phyloP scores from a whole-genome alignment of 2,797 vertebrate species.

The Hypotaenidia philippensis region DNA sequence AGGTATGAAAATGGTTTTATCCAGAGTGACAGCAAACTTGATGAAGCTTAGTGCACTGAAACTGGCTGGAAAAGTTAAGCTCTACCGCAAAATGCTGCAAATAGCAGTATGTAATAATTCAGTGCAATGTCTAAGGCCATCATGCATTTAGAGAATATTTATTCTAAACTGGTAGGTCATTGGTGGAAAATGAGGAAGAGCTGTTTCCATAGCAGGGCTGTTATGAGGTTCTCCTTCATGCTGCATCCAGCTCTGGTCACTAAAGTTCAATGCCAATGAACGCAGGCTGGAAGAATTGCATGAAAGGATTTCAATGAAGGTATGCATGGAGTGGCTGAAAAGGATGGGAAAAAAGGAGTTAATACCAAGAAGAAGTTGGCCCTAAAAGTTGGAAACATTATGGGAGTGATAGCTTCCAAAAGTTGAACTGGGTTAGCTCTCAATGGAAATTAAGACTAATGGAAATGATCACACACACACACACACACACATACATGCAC shows the following conservation, averaged over 20 bases:
- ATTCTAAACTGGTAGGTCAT: neutral
- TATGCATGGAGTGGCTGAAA: neutral
- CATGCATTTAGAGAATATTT: neutral
- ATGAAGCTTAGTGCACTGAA: neutral
- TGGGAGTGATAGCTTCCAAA: neutral
- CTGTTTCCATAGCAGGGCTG: neutral
- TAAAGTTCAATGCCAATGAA: neutral
- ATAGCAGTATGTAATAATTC: neutral
- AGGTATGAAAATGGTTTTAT: neutral
- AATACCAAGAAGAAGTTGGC: neutral
- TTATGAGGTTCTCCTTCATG: neutral
- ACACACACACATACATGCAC: no score
- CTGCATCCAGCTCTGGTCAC: neutral
- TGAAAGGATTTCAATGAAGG: neutral
- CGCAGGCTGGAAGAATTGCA: neutral
- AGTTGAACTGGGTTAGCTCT: neutral
- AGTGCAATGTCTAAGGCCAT: neutral
- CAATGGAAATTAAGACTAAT: neutral
- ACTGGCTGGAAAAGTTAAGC: neutral
- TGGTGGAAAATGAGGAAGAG: neutral
- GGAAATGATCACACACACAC: neutral
- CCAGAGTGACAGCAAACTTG: neutral
- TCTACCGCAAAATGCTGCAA: neutral
- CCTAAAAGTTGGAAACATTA: neutral
- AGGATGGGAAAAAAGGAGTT: neutral